A percentile compares a stretch with the other conserved stretches of the same genome.
Conservation (phyloP, 2,888 invertebrate species). For the Phlogophora meticulosa region DNA sequence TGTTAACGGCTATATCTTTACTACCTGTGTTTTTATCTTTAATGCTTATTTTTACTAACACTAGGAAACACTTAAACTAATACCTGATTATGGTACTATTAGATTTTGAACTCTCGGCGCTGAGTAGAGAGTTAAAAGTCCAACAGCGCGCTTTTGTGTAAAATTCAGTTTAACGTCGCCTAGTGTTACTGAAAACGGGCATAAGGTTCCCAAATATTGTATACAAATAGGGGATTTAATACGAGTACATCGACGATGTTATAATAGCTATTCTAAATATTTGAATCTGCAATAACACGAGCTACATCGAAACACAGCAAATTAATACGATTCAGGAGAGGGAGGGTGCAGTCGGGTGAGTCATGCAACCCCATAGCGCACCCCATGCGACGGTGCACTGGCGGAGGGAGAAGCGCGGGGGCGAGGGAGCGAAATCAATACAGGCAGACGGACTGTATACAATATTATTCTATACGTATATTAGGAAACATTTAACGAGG, state of each 20-base stretch:
- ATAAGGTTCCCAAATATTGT: too few species aligned
- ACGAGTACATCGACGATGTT: neutral
- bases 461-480: slow-evolving; percentile 57
- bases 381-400: slow-evolving; percentile 53
- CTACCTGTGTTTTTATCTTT: slow-evolving; percentile 22
- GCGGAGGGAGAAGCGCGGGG: slow-evolving; percentile 28
- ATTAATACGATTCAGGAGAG: slow-evolving; percentile 46
- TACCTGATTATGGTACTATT: too few species aligned
- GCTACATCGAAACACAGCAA: slow-evolving; percentile 18
- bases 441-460: slow-evolving; percentile 68
- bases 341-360: slow-evolving; percentile 64
- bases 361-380: slow-evolving; percentile 61
- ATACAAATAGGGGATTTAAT: too few species aligned
- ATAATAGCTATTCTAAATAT: slow-evolving; percentile 6
- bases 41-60: neutral
- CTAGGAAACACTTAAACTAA: too few species aligned
- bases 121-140: too few species aligned
- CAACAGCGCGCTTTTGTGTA: too few species aligned
- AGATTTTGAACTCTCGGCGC: too few species aligned
- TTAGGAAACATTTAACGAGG: slow-evolving; percentile 59
- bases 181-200: too few species aligned
- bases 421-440: slow-evolving; percentile 69
- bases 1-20: slow-evolving; percentile 33
- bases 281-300: slow-evolving; percentile 30
- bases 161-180: too few species aligned